These are phyloP conservation scores for Arenicola marina DNA, from an alignment of 2,888 invertebrate species.

Conservation along the genomic window DNA sequence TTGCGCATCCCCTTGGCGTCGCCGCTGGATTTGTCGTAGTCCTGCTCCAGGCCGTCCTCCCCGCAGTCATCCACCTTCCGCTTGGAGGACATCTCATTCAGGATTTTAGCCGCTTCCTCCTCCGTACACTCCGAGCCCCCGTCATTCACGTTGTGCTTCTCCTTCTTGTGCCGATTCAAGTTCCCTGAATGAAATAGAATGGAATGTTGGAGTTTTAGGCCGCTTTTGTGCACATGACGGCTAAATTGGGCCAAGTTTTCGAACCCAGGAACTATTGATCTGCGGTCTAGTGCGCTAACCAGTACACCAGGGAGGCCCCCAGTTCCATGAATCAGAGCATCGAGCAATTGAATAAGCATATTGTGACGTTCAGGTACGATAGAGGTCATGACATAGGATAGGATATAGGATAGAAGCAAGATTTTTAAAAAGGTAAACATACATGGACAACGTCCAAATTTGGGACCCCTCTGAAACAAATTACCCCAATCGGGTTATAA, in stretches of 20 bases:
- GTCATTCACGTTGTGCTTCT: conserved; percentile 44
- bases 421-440: not conserved
- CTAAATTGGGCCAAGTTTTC: no score
- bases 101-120: conserved; percentile 54
- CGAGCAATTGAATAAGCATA: no score
- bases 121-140: conserved; percentile 45
- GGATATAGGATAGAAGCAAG: not conserved
- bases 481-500: no score
- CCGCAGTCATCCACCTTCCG: not conserved
- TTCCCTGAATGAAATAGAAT: conserved; percentile 45
- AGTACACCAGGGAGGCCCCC: no score
- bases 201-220: no score
- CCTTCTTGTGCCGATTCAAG: conserved; percentile 56
- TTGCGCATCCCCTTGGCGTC: not conserved
- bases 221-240: no score
- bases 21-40: not conserved
- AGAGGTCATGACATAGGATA: no score
- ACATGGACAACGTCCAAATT: not conserved
- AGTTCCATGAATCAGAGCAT: no score
- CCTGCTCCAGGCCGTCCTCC: not conserved
- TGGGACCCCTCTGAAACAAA: no score
- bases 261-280: no score
- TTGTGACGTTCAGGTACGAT: no score
- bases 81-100: conserved; percentile 42
- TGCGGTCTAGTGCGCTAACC: no score